phyloP scores from a whole-genome alignment of 1,140 invertebrate genomes.

The Papilio polytes region DNA sequence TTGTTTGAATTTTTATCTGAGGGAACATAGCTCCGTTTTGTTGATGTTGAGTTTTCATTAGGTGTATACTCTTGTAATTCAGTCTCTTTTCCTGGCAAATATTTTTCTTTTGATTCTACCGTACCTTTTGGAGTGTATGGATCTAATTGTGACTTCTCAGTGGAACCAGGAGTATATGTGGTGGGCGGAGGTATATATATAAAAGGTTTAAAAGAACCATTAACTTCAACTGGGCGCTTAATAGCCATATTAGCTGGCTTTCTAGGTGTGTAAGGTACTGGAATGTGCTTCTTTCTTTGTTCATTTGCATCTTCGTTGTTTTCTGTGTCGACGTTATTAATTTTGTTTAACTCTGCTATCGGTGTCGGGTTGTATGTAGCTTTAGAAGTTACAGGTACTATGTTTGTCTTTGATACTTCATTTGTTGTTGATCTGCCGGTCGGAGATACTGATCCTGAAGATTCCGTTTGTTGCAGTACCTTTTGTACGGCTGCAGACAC shows the following conservation, averaged over 20 bases:
- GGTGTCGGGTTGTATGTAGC: slow-evolving; percentile 82
- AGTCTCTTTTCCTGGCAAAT: slow-evolving; percentile 71
- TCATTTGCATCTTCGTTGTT: slow-evolving; percentile 64
- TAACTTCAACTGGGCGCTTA: slow-evolving; percentile 67
- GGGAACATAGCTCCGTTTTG: slow-evolving; percentile 73
- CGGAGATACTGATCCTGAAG: slow-evolving; percentile 43
- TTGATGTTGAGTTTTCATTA: slow-evolving; percentile 58
- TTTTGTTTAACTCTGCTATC: slow-evolving; percentile 81
- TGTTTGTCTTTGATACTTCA: slow-evolving; percentile 41
- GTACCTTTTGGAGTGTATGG: slow-evolving; percentile 74
- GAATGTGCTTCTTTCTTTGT: slow-evolving; percentile 76
- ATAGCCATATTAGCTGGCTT: slow-evolving; percentile 72
- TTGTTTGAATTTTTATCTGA: slow-evolving; percentile 72
- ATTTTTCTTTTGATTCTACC: slow-evolving; percentile 67
- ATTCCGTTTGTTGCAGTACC: slow-evolving; percentile 75
- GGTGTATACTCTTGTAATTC: slow-evolving; percentile 72
- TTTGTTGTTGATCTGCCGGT: slow-evolving; percentile 42
- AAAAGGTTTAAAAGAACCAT: slow-evolving; percentile 68
- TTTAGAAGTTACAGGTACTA: slow-evolving; percentile 53
- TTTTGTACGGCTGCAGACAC: slow-evolving; percentile 81
- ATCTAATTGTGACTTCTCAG: slow-evolving; percentile 63
- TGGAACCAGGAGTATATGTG: slow-evolving; percentile 75
- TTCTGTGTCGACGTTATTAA: slow-evolving; percentile 62
- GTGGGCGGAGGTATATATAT: slow-evolving; percentile 71
- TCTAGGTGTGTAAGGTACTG: slow-evolving; percentile 81